Conservation (phyloP, 1,140 invertebrate species). For the Drosophila ambigua region DNA sequence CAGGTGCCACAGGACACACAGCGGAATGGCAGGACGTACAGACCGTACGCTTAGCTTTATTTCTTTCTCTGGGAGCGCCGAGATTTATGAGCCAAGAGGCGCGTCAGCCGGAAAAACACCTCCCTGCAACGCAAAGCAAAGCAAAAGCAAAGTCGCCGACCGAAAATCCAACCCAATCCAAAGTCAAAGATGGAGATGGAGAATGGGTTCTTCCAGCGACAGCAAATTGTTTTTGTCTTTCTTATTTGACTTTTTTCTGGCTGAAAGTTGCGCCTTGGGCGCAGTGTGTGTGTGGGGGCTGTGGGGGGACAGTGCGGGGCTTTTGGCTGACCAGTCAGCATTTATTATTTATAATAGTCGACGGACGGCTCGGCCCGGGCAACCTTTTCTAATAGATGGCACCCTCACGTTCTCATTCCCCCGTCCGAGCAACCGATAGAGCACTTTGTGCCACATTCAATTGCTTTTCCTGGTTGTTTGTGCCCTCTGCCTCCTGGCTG, state of each 20-base stretch:
- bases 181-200: slow-evolving; percentile 23
- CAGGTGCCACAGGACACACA: slow-evolving; percentile 59
- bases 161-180: slow-evolving; percentile 5
- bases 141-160: neutral
- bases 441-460: slow-evolving; percentile 79
- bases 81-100: slow-evolving; percentile 79
- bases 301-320: slow-evolving; percentile 1
- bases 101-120: slow-evolving; percentile 71
- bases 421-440: slow-evolving; percentile 36
- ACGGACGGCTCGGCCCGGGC: slow-evolving; percentile 64
- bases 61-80: slow-evolving; percentile 67
- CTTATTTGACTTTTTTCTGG: slow-evolving; percentile 9
- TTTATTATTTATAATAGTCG: slow-evolving; percentile 83
- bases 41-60: slow-evolving; percentile 77
- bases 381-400: slow-evolving; percentile 80
- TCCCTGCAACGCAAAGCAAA: slow-evolving; percentile 8
- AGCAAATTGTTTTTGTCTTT: slow-evolving; percentile 78
- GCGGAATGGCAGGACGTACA: slow-evolving; percentile 13
- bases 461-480: slow-evolving; percentile 60
- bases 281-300: neutral
- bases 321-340: slow-evolving; percentile 76
- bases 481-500: slow-evolving; percentile 11
- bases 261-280: slow-evolving; percentile 49
- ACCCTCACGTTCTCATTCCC: slow-evolving; percentile 14
- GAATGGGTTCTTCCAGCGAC: slow-evolving; percentile 3